Conservation (phyloP, 1,140 invertebrate genomes). For the Oppia nitens region DNA sequence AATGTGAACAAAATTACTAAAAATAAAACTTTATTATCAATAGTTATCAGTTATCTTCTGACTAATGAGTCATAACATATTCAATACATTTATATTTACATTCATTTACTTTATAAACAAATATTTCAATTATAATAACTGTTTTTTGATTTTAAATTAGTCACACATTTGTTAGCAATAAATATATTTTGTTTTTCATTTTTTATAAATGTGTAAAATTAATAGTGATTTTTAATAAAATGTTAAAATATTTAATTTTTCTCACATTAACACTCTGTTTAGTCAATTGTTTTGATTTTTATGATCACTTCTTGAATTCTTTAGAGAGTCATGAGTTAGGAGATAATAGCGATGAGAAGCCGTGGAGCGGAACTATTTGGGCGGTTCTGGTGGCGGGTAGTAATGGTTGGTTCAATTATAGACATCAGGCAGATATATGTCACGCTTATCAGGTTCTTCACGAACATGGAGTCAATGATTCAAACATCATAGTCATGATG, state of each 20-base stretch:
- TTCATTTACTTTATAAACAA: too few relatives aligned
- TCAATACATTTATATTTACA: too few relatives aligned
- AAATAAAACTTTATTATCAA: too few relatives aligned
- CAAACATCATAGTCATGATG: constrained; percentile 45
- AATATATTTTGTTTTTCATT: background rate
- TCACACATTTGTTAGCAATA: too few relatives aligned
- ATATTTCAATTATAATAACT: too few relatives aligned
- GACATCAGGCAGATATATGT: constrained; percentile 45
- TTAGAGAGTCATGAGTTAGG: too few relatives aligned
- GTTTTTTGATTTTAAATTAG: too few relatives aligned
- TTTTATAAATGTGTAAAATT: background rate
- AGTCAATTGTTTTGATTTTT: background rate
- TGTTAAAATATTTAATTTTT: background rate
- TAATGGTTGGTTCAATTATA: constrained; percentile 38
- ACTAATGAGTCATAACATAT: too few relatives aligned
- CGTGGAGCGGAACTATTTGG: constrained; percentile 26
- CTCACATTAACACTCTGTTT: background rate
- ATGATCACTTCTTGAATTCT: too few relatives aligned
- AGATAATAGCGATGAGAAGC: background rate
- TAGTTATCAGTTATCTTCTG: too few relatives aligned
- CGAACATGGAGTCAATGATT: constrained; percentile 37
- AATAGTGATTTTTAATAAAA: background rate
- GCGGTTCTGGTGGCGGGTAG: constrained; percentile 43
- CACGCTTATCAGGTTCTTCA: constrained; percentile 43
- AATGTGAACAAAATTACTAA: too few relatives aligned